These are phyloP conservation scores for Stenodema calcarata DNA, from an alignment of 2,888 invertebrate species.

Conservation along the genomic window DNA sequence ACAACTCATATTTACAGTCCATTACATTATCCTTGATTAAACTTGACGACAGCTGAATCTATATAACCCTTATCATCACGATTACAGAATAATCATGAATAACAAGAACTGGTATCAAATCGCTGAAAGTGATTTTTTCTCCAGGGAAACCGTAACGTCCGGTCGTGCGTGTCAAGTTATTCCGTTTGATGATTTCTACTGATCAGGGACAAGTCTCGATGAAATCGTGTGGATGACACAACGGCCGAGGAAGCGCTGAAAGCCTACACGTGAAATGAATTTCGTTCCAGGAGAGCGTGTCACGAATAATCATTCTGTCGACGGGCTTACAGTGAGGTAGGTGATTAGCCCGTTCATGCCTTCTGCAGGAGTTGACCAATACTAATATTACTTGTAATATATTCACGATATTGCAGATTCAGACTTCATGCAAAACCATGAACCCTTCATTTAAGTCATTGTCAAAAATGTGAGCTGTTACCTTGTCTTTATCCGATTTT, in stretches of 20 bases:
- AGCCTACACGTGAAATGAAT: background rate
- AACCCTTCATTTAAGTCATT: too few relatives aligned
- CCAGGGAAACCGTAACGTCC: background rate
- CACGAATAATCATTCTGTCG: background rate
- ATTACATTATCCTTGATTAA: too few relatives aligned
- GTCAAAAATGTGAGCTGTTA: too few relatives aligned
- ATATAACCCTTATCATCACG: too few relatives aligned
- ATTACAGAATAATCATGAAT: background rate
- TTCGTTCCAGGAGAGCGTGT: background rate
- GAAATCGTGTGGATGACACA: background rate
- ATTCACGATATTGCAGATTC: too few relatives aligned
- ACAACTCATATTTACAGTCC: too few relatives aligned
- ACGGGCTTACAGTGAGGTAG: background rate
- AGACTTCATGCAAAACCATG: too few relatives aligned
- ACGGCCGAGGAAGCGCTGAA: background rate
- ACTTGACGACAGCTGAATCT: too few relatives aligned
- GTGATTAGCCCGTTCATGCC: background rate
- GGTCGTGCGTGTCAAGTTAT: background rate
- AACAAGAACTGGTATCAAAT: background rate
- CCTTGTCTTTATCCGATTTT: too few relatives aligned
- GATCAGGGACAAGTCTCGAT: background rate
- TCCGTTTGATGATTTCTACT: background rate
- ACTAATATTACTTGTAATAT: background rate
- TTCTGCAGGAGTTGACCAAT: background rate
- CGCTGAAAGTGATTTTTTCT: background rate